Evolutionary conservation across 2,888 invertebrate species (phyloP), one percentile per base, ranked within the genome.

Genomic region (Mythimna impura): DNA sequence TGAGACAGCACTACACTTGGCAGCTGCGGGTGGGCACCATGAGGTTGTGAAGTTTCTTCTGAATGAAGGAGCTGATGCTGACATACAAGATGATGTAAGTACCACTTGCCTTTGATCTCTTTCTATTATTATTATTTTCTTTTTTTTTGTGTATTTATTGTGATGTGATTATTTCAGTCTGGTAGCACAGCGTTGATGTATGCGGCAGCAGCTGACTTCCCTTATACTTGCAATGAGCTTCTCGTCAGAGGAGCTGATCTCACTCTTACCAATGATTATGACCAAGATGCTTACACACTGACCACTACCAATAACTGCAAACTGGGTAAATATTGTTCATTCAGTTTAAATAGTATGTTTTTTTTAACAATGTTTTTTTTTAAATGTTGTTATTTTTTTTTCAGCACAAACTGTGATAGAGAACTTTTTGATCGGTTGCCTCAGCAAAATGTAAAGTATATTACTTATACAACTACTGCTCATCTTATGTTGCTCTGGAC

Each of bases 101-200:
- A 25, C 12, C n/a, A 74, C 9, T 36, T 65, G 4, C 14, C 25
- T 43, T 34, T 57, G 47, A 14, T 40, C 17, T 60, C 7, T 25
- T 22, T 55, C 34, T n/a, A n/a, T n/a, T n/a, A n/a, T n/a, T n/a
- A n/a, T n/a, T n/a, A n/a, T n/a, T n/a, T n/a, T n/a, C n/a, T n/a
- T n/a, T n/a, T n/a, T n/a, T n/a, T n/a, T n/a, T n/a, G n/a, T n/a
- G n/a, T n/a, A 61, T 20, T 71, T 62, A 43, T 66, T 73, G 22
- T 43, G 25, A 60, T 60, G 20, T 81, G 25, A 57, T 82, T 67
- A 72, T 95, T 94, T 62, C 90, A 98, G 98, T 97, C 98, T 89
- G 98, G 98, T 68, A 99, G 98, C 90, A 98, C 99, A 60, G 98
- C 99, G 1, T 94, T 99, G 68, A 99, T 99, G 98, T 99, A 98